These are phyloP conservation scores for Euphonia xanthogaster DNA, from an alignment of 2,797 vertebrate species.

Conservation along the genomic window DNA sequence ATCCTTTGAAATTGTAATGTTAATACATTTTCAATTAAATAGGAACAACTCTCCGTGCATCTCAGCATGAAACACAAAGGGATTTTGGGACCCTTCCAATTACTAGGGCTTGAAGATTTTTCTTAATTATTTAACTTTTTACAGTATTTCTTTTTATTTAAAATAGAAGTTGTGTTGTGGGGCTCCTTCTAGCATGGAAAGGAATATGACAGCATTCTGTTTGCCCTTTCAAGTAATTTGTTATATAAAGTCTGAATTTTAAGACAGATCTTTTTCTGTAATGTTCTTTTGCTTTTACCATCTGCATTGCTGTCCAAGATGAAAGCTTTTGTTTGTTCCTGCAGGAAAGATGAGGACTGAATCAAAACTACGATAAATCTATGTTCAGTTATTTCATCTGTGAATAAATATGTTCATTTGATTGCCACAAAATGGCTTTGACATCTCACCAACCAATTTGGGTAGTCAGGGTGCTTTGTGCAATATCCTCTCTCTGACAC, in stretches of 20 bases:
- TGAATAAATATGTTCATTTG: conserved; percentile 1
- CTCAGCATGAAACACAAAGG: conserved; percentile 55
- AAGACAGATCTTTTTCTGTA: background rate
- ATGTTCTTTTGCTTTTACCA: background rate
- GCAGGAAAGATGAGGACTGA: background rate
- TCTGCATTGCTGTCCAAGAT: background rate
- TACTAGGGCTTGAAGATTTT: conserved; percentile 39
- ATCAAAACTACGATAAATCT: background rate
- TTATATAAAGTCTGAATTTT: background rate
- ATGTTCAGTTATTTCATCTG: background rate
- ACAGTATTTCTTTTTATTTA: conserved; percentile 17
- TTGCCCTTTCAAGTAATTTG: conserved; percentile 1
- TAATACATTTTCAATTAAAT: conserved; percentile 70
- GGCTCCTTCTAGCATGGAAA: background rate
- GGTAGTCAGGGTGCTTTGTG: background rate
- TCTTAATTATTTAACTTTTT: conserved; percentile 56
- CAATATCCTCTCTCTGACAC: background rate
- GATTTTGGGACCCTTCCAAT: conserved; percentile 54
- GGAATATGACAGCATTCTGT: background rate
- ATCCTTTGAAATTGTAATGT: conserved; percentile 61
- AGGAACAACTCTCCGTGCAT: conserved; percentile 46
- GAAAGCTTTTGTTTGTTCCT: background rate
- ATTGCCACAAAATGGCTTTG: background rate
- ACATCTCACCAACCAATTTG: background rate
- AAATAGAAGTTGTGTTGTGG: conserved; percentile 5